A percentile compares a stretch with the other conserved stretches of the same genome.
phyloP scores from a whole-genome alignment of 2,113 vertebrate genomes.

The Oryzias woworae region DNA sequence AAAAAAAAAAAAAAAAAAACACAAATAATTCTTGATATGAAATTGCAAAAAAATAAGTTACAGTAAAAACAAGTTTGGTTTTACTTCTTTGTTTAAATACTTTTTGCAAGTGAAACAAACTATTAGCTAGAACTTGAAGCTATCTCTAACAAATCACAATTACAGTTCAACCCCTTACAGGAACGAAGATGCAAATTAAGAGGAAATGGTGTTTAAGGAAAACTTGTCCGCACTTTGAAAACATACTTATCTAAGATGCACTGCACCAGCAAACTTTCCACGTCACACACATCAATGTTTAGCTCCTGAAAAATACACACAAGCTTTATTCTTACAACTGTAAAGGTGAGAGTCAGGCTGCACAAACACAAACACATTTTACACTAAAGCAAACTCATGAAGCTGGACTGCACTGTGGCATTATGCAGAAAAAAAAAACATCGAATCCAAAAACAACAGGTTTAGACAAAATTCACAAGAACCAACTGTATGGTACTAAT shows the following conservation, averaged over 20 bases:
- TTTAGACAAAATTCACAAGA: too few relatives aligned
- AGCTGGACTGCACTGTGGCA: too few relatives aligned
- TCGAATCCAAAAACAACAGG: too few relatives aligned
- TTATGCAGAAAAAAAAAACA: too few relatives aligned
- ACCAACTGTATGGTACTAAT: too few relatives aligned
- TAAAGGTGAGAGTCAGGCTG: not conserved
- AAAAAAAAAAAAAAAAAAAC: too few relatives aligned
- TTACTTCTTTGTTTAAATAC: not conserved
- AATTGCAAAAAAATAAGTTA: not conserved
- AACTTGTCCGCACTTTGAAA: constrained; percentile 5
- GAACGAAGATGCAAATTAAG: constrained; percentile 39
- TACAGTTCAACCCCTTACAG: not conserved
- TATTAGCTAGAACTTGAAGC: not conserved
- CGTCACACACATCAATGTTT: constrained; percentile 98
- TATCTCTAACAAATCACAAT: not conserved
- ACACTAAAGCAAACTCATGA: too few relatives aligned
- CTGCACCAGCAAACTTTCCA: constrained; percentile 99
- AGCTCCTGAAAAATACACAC: constrained; percentile 82
- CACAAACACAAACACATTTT: too few relatives aligned
- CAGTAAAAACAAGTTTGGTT: not conserved
- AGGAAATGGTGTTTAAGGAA: constrained; percentile 27
- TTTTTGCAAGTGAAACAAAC: constrained; percentile 10
- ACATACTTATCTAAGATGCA: constrained; percentile 99
- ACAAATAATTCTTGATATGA: too few relatives aligned
- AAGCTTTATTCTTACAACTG: not conserved